Percentiles rank a stretch among this genome's conserved stretches.
Conservation (phyloP, 2,888 invertebrate species). For the Microplitis manilae region DNA sequence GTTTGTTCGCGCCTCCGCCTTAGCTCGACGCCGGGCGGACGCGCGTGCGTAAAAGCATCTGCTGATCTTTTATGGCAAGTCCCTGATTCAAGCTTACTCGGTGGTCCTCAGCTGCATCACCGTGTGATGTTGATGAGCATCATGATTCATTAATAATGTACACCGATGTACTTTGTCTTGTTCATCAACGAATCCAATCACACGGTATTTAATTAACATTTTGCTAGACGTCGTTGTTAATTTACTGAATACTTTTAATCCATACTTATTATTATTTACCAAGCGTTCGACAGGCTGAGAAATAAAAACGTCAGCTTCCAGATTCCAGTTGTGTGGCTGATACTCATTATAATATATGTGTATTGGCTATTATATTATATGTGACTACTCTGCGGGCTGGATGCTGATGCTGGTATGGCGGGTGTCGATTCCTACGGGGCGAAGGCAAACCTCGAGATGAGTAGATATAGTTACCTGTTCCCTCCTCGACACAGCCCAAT, state of each 20-base stretch:
- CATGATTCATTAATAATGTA: background rate
- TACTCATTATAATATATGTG: slow-evolving; percentile 2
- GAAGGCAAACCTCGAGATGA: slow-evolving; percentile 27
- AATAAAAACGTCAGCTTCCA: slow-evolving; percentile 30
- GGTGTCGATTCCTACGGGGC: background rate
- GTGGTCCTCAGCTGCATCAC: background rate
- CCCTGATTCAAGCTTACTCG: background rate
- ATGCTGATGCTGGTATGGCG: background rate
- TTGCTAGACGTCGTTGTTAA: background rate
- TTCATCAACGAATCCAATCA: slow-evolving; percentile 10
- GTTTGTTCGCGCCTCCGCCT: slow-evolving; percentile 57
- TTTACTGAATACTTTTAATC: slow-evolving; percentile 8
- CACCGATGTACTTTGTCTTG: background rate
- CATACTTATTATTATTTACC: background rate
- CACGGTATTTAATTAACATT: slow-evolving; percentile 1
- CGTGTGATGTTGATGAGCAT: background rate
- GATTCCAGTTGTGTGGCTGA: slow-evolving; percentile 16
- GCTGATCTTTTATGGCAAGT: background rate
- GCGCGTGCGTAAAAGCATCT: slow-evolving; percentile 33
- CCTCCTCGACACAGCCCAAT: slow-evolving; percentile 24
- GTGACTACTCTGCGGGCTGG: background rate
- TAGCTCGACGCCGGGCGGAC: background rate
- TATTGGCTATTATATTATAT: background rate
- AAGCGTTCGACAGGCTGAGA: background rate
- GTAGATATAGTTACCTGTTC: slow-evolving; percentile 39